Evolutionary conservation across 2,797 vertebrate genomes (phyloP).

Genomic region (Channallabes apus): DNA sequence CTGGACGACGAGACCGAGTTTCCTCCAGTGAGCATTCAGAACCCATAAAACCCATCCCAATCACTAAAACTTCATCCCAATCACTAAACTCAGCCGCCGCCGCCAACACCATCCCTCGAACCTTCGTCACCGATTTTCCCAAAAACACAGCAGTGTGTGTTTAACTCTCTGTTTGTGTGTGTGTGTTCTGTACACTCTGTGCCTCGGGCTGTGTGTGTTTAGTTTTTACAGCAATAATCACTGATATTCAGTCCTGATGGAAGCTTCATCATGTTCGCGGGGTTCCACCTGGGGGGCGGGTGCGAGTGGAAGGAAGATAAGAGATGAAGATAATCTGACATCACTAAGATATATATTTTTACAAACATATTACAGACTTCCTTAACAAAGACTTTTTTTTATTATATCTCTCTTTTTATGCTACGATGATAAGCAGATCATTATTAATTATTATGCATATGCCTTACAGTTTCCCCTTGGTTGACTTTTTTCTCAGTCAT

Average conservation of each 20-base stretch:
- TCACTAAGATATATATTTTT: background rate
- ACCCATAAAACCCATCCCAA: constrained; percentile 25
- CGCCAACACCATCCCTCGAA: background rate
- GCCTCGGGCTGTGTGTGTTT: background rate
- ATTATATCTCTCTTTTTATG: background rate
- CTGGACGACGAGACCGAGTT: constrained; percentile 95
- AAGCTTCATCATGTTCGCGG: background rate
- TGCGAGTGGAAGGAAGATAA: too few relatives aligned
- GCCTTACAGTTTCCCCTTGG: background rate
- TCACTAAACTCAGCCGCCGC: background rate
- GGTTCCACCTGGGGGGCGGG: background rate
- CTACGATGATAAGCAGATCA: background rate
- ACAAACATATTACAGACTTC: background rate
- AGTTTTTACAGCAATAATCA: constrained; percentile 1
- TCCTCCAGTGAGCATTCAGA: constrained; percentile 93
- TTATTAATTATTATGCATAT: background rate
- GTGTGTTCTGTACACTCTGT: background rate
- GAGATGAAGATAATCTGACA: background rate
- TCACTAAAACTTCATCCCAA: background rate
- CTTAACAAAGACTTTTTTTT: background rate
- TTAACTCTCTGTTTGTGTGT: background rate
- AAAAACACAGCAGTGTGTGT: background rate
- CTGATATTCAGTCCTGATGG: background rate
- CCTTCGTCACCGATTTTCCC: background rate
- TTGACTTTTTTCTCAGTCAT: background rate